phyloP scores from a whole-genome alignment of 1,140 invertebrate genomes.

The Drosophila neocordata region DNA sequence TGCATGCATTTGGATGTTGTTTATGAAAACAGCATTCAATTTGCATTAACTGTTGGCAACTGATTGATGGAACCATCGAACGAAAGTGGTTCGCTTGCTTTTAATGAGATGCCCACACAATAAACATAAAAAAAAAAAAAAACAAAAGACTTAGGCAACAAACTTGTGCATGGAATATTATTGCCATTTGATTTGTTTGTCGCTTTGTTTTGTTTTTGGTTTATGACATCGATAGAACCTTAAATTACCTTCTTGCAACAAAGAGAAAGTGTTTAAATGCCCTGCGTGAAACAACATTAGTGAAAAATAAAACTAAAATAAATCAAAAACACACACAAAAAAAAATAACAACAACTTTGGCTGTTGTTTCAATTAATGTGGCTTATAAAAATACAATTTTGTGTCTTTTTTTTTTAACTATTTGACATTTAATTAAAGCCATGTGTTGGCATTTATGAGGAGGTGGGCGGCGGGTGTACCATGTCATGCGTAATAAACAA shows the following conservation, averaged over 20 bases:
- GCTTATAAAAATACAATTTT: slow-evolving; percentile 58
- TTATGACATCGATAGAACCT: slow-evolving; percentile 66
- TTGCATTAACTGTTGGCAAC: slow-evolving; percentile 74
- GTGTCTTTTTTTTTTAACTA: slow-evolving; percentile 34
- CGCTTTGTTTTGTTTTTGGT: slow-evolving; percentile 23
- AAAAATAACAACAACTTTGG: too few relatives aligned
- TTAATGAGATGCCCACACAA: slow-evolving; percentile 34
- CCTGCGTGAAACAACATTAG: slow-evolving; percentile 44
- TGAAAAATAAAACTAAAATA: too few relatives aligned
- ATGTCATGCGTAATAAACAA: slow-evolving; percentile 69
- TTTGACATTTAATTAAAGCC: slow-evolving; percentile 69
- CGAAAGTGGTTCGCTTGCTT: slow-evolving; percentile 40
- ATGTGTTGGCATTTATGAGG: slow-evolving; percentile 69
- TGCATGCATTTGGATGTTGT: slow-evolving; percentile 75
- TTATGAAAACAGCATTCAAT: slow-evolving; percentile 77
- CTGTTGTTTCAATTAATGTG: slow-evolving; percentile 66
- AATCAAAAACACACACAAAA: too few relatives aligned
- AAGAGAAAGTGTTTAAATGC: slow-evolving; percentile 51
- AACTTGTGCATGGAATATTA: slow-evolving; percentile 35
- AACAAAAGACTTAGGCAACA: slow-evolving; percentile 73
- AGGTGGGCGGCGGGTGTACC: slow-evolving; percentile 49
- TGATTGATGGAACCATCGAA: slow-evolving; percentile 60
- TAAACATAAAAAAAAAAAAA: too few relatives aligned
- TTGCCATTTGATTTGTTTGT: slow-evolving; percentile 1
- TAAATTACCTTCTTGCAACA: slow-evolving; percentile 45